Evolutionary conservation across 2,113 vertebrate species (phyloP).

Genomic region (Prinia subflava): DNA sequence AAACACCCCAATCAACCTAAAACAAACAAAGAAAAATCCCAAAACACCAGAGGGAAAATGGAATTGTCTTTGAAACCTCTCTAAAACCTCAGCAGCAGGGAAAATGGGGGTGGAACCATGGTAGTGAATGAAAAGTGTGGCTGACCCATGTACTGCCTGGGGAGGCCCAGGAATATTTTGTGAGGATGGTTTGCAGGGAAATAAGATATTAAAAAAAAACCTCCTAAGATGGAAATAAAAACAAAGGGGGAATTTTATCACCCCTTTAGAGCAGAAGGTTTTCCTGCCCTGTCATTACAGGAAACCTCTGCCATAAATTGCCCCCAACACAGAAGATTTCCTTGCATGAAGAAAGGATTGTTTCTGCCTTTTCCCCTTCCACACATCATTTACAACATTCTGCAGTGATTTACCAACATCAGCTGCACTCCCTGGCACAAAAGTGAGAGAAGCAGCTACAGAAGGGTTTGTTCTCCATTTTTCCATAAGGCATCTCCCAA

Average conservation of each 20-base stretch:
- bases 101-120: neutral
- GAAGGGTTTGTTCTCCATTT: neutral
- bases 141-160: neutral
- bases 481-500: neutral
- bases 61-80: neutral
- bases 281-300: neutral
- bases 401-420: conserved; percentile 25
- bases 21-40: neutral
- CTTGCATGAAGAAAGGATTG: neutral
- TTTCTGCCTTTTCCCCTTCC: neutral
- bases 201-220: neutral
- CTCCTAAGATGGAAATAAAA: neutral
- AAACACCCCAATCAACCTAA: neutral
- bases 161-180: neutral
- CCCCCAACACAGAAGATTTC: neutral
- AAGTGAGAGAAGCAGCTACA: neutral
- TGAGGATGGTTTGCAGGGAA: neutral
- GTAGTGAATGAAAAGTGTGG: neutral
- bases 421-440: neutral
- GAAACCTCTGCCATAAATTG: neutral
- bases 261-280: neutral
- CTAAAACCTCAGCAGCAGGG: neutral
- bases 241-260: neutral
- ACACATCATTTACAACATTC: conserved; percentile 43
- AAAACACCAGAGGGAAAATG: neutral